Percentiles rank a stretch among this genome's conserved stretches.
phyloP scores from a whole-genome alignment of 2,113 vertebrate species.

The Macaca mulatta region DNA sequence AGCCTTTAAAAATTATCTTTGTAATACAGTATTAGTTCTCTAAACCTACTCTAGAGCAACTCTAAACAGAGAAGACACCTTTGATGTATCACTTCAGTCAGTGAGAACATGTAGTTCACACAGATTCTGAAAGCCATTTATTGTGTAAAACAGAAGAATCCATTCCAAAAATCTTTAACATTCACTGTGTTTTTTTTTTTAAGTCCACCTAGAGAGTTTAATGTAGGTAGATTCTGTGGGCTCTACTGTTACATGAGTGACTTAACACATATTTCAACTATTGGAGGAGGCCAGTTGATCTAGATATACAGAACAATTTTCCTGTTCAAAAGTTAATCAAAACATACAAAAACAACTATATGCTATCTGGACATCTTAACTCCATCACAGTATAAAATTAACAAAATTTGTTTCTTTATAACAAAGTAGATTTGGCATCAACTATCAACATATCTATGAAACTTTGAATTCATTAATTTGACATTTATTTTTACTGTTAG shows the following conservation, averaged over 20 bases:
- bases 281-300: neutral
- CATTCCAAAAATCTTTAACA: neutral
- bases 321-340: neutral
- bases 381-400: neutral
- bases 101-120: neutral
- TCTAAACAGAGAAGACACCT: neutral
- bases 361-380: neutral
- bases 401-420: neutral
- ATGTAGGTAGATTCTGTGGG: neutral
- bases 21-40: neutral
- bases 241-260: neutral
- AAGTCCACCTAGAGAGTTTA: neutral
- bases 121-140: neutral
- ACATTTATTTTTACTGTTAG: neutral
- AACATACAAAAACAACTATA: neutral
- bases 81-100: neutral
- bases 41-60: neutral
- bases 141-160: neutral
- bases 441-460: neutral
- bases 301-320: neutral
- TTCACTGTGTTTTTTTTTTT: neutral
- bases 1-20: neutral
- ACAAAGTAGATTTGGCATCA: neutral
- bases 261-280: neutral
- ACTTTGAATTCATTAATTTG: neutral